Percentiles rank a stretch among this genome's conserved stretches.
phyloP scores from a whole-genome alignment of 2,797 vertebrate genomes.

The Furcifer pardalis region DNA sequence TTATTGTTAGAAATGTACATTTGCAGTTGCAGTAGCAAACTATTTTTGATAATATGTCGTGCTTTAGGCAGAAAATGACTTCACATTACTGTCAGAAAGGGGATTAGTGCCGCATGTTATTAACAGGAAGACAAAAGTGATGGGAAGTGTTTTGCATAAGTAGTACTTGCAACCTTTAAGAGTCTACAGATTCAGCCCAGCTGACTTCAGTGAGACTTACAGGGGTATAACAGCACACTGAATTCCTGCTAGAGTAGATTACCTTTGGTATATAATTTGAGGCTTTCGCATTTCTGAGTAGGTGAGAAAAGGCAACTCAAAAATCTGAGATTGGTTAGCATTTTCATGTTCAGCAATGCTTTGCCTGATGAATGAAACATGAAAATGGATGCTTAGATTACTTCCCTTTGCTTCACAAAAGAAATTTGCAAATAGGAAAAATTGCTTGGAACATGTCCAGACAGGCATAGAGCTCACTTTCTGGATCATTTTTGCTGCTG shows the following conservation, averaged over 20 bases:
- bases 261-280: neutral
- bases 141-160: neutral
- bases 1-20: neutral
- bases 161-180: neutral
- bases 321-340: neutral
- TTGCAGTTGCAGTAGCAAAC: slow-evolving; percentile 18
- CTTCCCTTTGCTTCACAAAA: slow-evolving; percentile 10
- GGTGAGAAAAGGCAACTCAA: fast-evolving
- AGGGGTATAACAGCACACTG: neutral
- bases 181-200: neutral
- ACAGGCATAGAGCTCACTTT: too few species aligned
- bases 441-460: too few species aligned
- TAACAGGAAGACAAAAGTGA: slow-evolving; percentile 12
- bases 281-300: neutral
- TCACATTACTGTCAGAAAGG: slow-evolving; percentile 4
- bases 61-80: neutral
- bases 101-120: slow-evolving; percentile 14
- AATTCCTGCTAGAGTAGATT: neutral
- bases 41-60: slow-evolving; percentile 17
- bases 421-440: neutral
- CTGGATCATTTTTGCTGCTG: too few species aligned
- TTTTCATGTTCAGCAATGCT: neutral
- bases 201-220: neutral
- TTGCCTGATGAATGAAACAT: slow-evolving; percentile 11
- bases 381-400: slow-evolving; percentile 15